phyloP scores from a whole-genome alignment of 1,140 invertebrate genomes.

The Heliconius himera region DNA sequence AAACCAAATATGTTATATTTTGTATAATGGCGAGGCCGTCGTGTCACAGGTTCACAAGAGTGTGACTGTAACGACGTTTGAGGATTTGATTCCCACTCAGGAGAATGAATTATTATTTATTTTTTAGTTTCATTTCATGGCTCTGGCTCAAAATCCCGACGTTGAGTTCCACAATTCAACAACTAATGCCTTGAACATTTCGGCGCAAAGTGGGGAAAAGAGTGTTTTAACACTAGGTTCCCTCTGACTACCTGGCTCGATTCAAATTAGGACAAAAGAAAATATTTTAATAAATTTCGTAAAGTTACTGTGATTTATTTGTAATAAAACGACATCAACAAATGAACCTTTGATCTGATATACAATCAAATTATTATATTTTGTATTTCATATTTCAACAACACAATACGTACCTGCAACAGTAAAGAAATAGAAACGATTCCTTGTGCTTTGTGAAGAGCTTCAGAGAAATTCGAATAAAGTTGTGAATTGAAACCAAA shows the following conservation, averaged over 20 bases:
- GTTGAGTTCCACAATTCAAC: no score
- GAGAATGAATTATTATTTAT: no score
- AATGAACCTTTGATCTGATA: not conserved
- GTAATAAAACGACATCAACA: not conserved
- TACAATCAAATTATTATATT: conserved; percentile 13
- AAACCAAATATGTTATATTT: not conserved
- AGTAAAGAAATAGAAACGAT: conserved; percentile 94
- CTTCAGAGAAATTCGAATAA: conserved; percentile 95
- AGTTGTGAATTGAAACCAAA: conserved; percentile 97
- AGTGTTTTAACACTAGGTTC: no score
- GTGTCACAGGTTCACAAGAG: no score
- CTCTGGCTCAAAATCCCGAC: no score
- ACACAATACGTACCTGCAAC: conserved; percentile 86
- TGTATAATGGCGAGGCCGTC: not conserved
- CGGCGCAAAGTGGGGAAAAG: no score
- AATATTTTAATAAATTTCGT: not conserved
- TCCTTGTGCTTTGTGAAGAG: conserved; percentile 93
- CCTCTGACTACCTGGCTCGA: no score
- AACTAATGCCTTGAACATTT: no score
- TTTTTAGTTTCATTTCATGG: no score
- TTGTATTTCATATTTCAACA: not conserved
- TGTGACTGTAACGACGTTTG: no score
- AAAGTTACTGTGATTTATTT: conserved; percentile 6
- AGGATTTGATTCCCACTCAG: no score
- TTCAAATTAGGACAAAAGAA: not conserved